Percentiles rank a stretch among this genome's conserved stretches.
These are phyloP conservation scores for Picathartes gymnocephalus DNA, from an alignment of 2,113 vertebrate genomes.

Conservation along the genomic window DNA sequence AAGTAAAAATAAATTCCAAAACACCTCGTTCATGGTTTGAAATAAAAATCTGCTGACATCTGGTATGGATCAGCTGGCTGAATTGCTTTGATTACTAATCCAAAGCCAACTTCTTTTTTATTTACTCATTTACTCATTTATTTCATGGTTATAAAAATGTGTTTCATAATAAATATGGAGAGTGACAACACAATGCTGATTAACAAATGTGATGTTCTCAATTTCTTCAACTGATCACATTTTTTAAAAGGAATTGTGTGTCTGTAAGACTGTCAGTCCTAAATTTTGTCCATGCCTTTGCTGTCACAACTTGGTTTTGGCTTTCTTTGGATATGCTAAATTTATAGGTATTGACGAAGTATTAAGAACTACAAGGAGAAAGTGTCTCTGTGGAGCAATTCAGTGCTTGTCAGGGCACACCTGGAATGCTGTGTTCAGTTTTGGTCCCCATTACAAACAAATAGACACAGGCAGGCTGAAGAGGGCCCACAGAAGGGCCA, in stretches of 20 bases:
- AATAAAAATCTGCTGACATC: slow-evolving; percentile 26
- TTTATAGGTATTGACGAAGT: slow-evolving; percentile 28
- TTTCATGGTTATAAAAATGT: slow-evolving; percentile 36
- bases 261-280: not conserved
- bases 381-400: not conserved
- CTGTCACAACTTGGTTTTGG: slow-evolving; percentile 20
- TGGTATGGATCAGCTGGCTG: slow-evolving; percentile 10
- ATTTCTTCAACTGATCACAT: slow-evolving; percentile 21
- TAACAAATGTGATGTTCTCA: not conserved
- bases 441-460: not conserved
- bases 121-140: slow-evolving; percentile 47
- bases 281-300: slow-evolving; percentile 3
- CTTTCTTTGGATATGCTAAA: slow-evolving; percentile 33
- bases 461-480: not conserved
- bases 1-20: slow-evolving; percentile 21
- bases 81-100: slow-evolving; percentile 14
- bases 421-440: not conserved
- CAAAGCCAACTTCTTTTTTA: not conserved
- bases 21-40: not conserved
- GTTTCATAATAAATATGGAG: slow-evolving; percentile 52
- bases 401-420: not conserved
- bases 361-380: not conserved
- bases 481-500: not conserved
- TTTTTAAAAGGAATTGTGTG: not conserved
- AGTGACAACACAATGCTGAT: slow-evolving; percentile 34